Conservation (phyloP, 2,113 vertebrate species). For the Phaethon lepturus region DNA sequence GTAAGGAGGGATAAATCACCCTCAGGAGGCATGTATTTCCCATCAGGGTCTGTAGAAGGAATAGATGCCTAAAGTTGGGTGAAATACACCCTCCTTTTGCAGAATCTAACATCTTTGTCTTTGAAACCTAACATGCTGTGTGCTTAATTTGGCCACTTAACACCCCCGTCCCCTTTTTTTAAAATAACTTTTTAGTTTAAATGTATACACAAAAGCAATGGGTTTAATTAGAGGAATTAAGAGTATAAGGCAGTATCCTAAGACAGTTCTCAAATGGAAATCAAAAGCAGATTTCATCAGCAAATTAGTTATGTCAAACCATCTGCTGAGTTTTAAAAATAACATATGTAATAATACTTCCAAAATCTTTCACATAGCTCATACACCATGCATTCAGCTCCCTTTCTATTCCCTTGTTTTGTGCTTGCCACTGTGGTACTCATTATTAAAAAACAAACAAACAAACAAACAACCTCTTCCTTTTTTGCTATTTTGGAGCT, state of each 20-base stretch:
- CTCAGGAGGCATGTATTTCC: background rate
- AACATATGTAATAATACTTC: background rate
- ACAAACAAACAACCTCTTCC: background rate
- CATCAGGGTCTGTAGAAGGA: background rate
- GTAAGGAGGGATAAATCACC: background rate
- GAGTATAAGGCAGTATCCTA: background rate
- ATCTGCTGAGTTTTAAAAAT: background rate
- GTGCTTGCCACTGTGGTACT: background rate
- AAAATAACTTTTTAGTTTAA: background rate
- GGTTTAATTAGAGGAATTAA: background rate
- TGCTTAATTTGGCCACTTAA: background rate
- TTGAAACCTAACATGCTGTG: background rate
- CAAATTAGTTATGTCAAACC: background rate
- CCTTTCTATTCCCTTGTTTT: background rate
- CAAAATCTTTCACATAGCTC: background rate
- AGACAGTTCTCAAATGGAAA: background rate
- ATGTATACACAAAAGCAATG: background rate
- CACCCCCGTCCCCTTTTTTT: accelerated
- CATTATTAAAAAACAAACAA: no score
- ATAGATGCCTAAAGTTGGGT: background rate
- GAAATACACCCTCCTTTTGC: background rate
- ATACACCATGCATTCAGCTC: background rate
- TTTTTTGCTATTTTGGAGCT: background rate
- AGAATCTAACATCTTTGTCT: background rate
- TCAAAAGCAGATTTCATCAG: background rate